Base-by-base conservation (phyloP, 2,113 vertebrate genomes). In the Vulpes vulpes region DNA sequence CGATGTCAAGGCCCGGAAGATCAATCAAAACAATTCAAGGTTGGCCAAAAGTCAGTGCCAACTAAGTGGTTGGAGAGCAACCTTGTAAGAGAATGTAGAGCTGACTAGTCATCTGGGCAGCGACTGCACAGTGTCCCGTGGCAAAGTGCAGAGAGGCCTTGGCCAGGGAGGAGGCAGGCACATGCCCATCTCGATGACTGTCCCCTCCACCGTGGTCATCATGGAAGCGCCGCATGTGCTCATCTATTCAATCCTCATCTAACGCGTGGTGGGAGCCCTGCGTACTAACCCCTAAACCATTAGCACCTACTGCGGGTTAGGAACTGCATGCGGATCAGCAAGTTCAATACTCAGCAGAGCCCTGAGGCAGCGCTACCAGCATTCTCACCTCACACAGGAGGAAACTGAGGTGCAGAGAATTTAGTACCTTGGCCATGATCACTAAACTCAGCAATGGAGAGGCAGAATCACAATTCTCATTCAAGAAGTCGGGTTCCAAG, bases 11-110 rank as follows among this genome's bases (percentile, higher is more conserved):
- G 81, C 55, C 81, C 82, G 65, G 35, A 81, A 91, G 67, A 69
- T 11, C 16, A 38, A 85, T 25, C 59, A 81, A 76, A 96, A 89
- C 38, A 84, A 64, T 69, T 43, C 55, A 60, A 96, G 76, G 85
- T 49, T 62, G n/a, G 23, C 51, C 30, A 25, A 3, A 55, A 96
- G 35, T 85, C 43, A 4, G 74, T 5, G 53, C 55, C 74, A 59
- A 32, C 20, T 25, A 43, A 57, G 71, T 10, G 59, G 49, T 0
- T 80, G n/a, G 22, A 49, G 30, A 55, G 59, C 64, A 59, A 35
- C 10, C 22, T 27, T 51, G 32, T 67, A 80, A 81, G 82, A 96
- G 76, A n/a, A n/a, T 43, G 79, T 32, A 0, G 55, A 30, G 19
- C 12, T 64, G 67, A 64, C 49, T 35, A 87, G 62, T 43, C 73